Evolutionary conservation across 2,113 vertebrate species (phyloP), one percentile per base, ranked within the genome.

Genomic region (Ploceus nigricollis): DNA sequence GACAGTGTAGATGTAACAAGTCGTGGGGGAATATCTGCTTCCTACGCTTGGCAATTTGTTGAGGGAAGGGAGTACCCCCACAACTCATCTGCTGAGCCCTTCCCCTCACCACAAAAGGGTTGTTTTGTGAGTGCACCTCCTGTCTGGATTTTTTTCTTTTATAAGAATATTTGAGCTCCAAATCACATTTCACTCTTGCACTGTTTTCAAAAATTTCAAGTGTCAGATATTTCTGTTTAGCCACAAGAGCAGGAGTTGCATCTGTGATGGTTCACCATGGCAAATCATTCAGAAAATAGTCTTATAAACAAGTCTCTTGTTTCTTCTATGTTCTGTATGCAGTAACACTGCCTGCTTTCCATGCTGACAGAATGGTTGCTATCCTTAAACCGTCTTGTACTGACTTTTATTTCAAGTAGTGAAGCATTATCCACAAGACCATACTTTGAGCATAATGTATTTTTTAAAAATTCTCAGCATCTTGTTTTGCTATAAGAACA

Each of bases 1-100:
- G 6, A 40, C 13, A 13, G 8, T 4, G 3, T 12, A 33, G 24
- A 20, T 13, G 15, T 50, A 61, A 72, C 8, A 47, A 57, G 17
- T 19, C 0, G 0, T 21, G 14, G 78, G 31, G 27, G 35, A 35
- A 8, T 24, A 51, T 3, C 33, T 47, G 6, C 6, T 87, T 72
- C 37, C 37, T 53, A 2, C 0, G 0, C 21, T 48, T 69, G 18
- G 10, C 18, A 66, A 9, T 47, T 61, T 51, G 3, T 12, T 37
- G 11, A 39, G 22, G 17, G 30, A 82, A 61, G 22, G 47, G 10
- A 15, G 4, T 21, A 45, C 10, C 28, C 7, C 11, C 12, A 35
- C 17, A 42, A 14, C 2, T 57, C 44, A 23, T 13, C 11, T 40
- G 27, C n/a, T 57, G 42, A 91, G 35, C 11, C 12, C 47, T 60